Evolutionary conservation across 53 echinoderm and acorn worm species (phyloP), one percentile per base, ranked within the genome.

Genomic region (Luidia sarsii): DNA sequence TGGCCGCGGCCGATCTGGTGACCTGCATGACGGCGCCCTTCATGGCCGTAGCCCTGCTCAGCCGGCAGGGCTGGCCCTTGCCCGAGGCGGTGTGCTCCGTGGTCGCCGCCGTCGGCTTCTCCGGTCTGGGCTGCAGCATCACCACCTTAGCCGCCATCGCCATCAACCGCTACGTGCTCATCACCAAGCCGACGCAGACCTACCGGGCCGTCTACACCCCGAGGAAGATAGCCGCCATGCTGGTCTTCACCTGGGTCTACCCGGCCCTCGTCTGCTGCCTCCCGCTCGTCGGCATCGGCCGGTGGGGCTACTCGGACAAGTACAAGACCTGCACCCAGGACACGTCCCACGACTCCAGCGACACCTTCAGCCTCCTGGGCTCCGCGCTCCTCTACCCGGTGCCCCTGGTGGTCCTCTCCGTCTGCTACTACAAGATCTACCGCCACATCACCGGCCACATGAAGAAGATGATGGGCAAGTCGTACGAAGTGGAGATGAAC

Each of bases 281-380:
- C 18, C 77, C 77, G 0, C 32, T 83, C 18, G 31, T 83, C 33
- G 86, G 82, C 2, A 46, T 90, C 10, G 90, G 90, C 19, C 51
- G 86, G 39, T 55, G 81, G 37, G 90, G 90, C 1, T 90, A 90
- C 52, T 81, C 86, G 0, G 33, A 74, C 15, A 71, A 77, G 56
- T 90, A 90, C 77, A 90, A 86, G 48, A 74, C 85, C 14, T 90
- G 90, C 18, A 82, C 86, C 34, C 86, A 86, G 60, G 90, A 90
- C 80, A 81, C 89, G 0, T 37, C 71, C 1, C 59, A 59, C 50
- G 80, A 84, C 7, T 46, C 86, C 35, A 74, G 86, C 0, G 86
- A 79, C 60, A 54, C 67, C 39, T 80, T 86, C 67, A 82, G 67
- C 20, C 33, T 86, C 20, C 36, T 86, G 4, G 82, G 86, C 4